Conservation (phyloP, 2,797 vertebrate species). For the Leptatherina wallacei region DNA sequence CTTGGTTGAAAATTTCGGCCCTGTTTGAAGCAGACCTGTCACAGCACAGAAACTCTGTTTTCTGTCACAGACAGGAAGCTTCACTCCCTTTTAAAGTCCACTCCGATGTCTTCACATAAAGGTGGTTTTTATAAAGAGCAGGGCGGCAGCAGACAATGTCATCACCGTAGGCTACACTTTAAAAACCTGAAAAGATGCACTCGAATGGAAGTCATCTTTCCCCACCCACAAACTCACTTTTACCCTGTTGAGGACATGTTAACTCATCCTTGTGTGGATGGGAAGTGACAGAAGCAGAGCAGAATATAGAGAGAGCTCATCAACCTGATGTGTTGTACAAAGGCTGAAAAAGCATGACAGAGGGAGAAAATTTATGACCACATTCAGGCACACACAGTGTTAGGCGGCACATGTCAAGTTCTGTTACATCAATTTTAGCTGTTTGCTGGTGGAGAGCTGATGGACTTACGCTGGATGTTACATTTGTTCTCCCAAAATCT, state of each 20-base stretch:
- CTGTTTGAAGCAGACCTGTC: neutral
- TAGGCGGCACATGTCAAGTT: constrained; percentile 20
- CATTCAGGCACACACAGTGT: neutral
- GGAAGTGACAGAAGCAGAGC: constrained; percentile 62
- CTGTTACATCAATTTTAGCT: constrained; percentile 38
- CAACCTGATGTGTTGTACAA: constrained; percentile 44
- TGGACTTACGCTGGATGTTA: constrained; percentile 7
- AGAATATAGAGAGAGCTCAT: constrained; percentile 52
- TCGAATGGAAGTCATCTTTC: constrained; percentile 19
- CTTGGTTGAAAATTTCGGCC: neutral
- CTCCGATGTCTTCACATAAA: neutral
- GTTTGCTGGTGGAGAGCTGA: neutral
- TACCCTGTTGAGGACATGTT: constrained; percentile 37
- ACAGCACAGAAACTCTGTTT: neutral
- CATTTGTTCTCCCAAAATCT: neutral
- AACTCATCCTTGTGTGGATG: constrained; percentile 51
- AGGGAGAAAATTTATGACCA: constrained; percentile 23
- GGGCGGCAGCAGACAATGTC: constrained; percentile 40
- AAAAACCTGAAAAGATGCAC: constrained; percentile 30
- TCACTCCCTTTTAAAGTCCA: constrained; percentile 10
- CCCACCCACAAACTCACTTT: constrained; percentile 17
- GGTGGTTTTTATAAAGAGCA: constrained; percentile 25
- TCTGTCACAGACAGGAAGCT: constrained; percentile 5
- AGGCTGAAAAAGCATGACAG: constrained; percentile 25
- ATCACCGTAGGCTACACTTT: constrained; percentile 62